Percentiles rank a stretch among this genome's conserved stretches.
Conservation (phyloP, 2,797 vertebrate genomes). For the Dallia pectoralis region DNA sequence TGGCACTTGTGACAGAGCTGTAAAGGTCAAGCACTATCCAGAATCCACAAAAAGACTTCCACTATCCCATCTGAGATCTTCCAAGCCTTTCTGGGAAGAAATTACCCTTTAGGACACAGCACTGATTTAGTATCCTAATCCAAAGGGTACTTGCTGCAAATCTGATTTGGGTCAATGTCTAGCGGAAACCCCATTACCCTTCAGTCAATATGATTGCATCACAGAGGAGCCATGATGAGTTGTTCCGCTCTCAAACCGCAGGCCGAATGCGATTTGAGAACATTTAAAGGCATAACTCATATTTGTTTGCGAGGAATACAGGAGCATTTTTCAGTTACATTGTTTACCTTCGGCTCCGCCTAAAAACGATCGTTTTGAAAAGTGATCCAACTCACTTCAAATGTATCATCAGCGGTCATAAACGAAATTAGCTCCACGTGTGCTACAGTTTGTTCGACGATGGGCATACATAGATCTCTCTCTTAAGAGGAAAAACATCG, state of each 20-base stretch:
- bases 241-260: neutral
- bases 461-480: too few relatives aligned
- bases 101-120: neutral
- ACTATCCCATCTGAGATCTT: neutral
- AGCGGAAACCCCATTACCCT: neutral
- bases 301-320: too few relatives aligned
- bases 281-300: too few relatives aligned
- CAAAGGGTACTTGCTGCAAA: neutral
- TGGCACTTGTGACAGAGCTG: neutral
- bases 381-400: too few relatives aligned
- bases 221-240: neutral
- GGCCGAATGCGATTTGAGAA: too few relatives aligned
- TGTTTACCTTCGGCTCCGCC: too few relatives aligned
- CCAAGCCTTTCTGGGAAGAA: neutral
- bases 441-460: too few relatives aligned
- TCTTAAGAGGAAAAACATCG: too few relatives aligned
- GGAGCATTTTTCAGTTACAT: too few relatives aligned
- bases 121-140: neutral
- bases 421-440: too few relatives aligned
- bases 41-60: neutral
- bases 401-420: too few relatives aligned
- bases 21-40: conserved; percentile 2
- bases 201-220: neutral
- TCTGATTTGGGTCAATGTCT: neutral
- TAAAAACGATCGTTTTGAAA: too few relatives aligned